Conservation (phyloP, 2,113 vertebrate species). For the Nothocercus julius region DNA sequence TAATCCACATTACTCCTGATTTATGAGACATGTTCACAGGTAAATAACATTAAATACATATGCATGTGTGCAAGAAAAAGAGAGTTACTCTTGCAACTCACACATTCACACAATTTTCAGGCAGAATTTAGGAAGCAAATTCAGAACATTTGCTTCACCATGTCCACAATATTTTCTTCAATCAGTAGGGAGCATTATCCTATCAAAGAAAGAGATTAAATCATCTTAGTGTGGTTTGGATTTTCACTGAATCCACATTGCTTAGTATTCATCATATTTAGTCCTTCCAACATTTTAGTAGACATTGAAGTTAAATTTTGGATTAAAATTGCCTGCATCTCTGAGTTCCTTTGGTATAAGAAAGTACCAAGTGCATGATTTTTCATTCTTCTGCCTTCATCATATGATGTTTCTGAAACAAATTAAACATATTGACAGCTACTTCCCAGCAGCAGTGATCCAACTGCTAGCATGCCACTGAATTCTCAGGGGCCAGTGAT, state of each 20-base stretch:
- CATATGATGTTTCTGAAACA: not conserved
- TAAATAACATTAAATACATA: not conserved
- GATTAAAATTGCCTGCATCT: not conserved
- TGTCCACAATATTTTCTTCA: not conserved
- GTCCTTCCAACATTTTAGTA: not conserved
- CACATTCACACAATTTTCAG: not conserved
- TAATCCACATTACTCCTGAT: not conserved
- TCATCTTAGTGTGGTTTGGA: not conserved
- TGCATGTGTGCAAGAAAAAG: not conserved
- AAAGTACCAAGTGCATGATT: not conserved
- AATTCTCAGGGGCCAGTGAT: not conserved
- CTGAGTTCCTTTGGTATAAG: not conserved
- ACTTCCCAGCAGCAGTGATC: slow-evolving; percentile 4
- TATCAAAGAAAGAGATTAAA: not conserved
- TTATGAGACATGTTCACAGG: not conserved
- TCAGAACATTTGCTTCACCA: not conserved
- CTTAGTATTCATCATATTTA: not conserved
- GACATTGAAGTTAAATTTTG: not conserved
- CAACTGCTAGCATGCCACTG: not conserved
- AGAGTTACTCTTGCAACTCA: not conserved
- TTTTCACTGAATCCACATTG: not conserved
- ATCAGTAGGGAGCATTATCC: not conserved
- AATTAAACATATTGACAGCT: slow-evolving; percentile 16
- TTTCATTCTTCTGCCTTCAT: not conserved
- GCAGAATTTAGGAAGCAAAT: not conserved